Evolutionary conservation across 2,113 vertebrate genomes (phyloP), one percentile per base, ranked within the genome.

Genomic region (Potamarius usumacintae): DNA sequence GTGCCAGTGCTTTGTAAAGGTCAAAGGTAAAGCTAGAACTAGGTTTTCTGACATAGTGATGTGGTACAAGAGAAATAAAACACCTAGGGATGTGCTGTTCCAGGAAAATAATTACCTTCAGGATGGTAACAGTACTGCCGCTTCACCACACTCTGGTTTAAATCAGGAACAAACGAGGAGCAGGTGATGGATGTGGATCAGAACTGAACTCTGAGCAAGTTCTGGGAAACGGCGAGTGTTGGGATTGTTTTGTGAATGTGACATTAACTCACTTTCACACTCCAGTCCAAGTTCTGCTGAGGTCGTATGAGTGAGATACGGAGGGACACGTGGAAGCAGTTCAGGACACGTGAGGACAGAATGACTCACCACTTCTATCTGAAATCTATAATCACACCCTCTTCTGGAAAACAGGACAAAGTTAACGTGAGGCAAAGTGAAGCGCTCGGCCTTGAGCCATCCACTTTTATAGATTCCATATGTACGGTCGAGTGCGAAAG

Each of bases 321-420:
- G 52, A 18, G 17, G 52, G 50, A 55, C 85, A 82, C 30, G 65
- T 80, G 74, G 71, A 57, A 76, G 86, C 77, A 27, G 72, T 71
- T 88, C 81, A 52, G 80, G 69, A 71, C 77, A 89, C 69, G 83
- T 83, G 79, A 86, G 80, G 79, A 85, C 71, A 52, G 84, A 86
- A 83, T 90, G 88, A 85, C 62, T 83, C 77, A 87, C 86, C 34
- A n/a, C 63, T 67, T 76, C 89, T 17, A 83, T 89, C 76, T 55
- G 50, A 88, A 86, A 89, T 83, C 80, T 42, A 84, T 52, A 87
- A 89, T 88, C 58, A 11, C 58, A 11, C 20, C 60, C 71, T 88
- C 69, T 79, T 81, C 82, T 89, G 89, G 82, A 90, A 84, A 81
- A 82, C 83, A 65, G 60, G 80, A 72, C 72, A n/a, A 79, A 83